Base-by-base conservation (phyloP, 2,113 vertebrate genomes). In the Ophiodon elongatus region DNA sequence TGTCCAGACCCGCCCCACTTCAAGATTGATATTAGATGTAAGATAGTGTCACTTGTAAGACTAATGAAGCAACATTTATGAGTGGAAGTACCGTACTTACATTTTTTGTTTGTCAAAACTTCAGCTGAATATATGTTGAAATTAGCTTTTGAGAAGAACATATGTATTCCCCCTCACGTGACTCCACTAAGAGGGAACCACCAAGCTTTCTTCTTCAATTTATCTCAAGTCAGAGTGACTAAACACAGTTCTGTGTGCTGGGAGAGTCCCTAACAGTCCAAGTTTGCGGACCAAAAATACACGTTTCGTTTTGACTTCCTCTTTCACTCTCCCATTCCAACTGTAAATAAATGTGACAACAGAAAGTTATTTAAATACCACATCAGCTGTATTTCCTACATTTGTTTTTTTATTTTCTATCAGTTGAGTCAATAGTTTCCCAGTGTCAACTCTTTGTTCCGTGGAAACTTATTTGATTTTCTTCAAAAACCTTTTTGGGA, bases 201-300 rank as follows among this genome's bases (percentile, higher is more conserved):
- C 91, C 86, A 4, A 0, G 54, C 11, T 73, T 76, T 86, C 60
- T 60, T 68, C 39, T 73, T 33, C 11, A 15, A 3, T n/a, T 35
- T 13, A 6, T n/a, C 9, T 33, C 21, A 11, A 66, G 2, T 64
- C 64, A 45, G 10, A 63, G 27, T 69, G 79, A 85, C 45, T 7
- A 52, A 65, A 79, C 57, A 72, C 27, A 17, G 33, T 66, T 6
- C 11, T 25, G n/a, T 52, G 1, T 10, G 23, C 13, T 76, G 35
- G 91, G 91, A 88, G 88, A 92, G 88, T 86, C 91, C 93, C 90
- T n/a, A 74, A 23, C 25, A 83, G 43, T 76, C 88, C 47, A 0
- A 25, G 23, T n/a, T 0, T 39, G 1, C 31, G 6, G n/a, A 47
- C 68, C 47, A 79, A 84, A 89, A 86, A 84, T 68, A 86, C 50